Evolutionary conservation across 2,797 vertebrate genomes (phyloP).

Genomic region (Esox lucius): DNA sequence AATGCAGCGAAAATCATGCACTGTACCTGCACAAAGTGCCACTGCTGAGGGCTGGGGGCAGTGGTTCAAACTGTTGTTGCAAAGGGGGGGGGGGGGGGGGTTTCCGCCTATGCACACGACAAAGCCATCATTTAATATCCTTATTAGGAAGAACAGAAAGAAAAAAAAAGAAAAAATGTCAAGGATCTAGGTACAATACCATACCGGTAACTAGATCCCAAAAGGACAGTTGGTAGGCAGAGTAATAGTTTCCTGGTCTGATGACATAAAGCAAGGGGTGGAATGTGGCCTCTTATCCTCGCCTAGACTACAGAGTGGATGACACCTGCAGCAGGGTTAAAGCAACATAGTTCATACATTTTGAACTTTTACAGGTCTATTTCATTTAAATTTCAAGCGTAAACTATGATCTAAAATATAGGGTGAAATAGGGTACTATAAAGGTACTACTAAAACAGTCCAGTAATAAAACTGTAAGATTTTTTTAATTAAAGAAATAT

Average conservation of each 20-base stretch:
- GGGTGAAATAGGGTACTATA: neutral
- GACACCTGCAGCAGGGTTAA: neutral
- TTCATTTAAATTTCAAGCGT: neutral
- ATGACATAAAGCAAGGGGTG: neutral
- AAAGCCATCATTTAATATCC: neutral
- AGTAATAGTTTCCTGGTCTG: neutral
- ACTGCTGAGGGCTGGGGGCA: too few relatives aligned
- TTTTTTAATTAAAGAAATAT: neutral
- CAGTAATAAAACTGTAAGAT: neutral
- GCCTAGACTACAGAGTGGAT: neutral
- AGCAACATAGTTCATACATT: too few relatives aligned
- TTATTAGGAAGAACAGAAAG: neutral
- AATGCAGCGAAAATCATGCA: too few relatives aligned
- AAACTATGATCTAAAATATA: neutral
- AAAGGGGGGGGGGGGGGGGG: too few relatives aligned
- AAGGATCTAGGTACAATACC: constrained; percentile 5
- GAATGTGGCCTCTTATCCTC: constrained; percentile 3
- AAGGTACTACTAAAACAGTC: neutral
- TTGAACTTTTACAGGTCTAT: neutral
- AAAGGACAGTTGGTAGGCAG: constrained; percentile 1
- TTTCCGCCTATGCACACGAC: too few relatives aligned
- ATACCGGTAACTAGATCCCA: constrained; percentile 1
- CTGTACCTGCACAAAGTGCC: too few relatives aligned
- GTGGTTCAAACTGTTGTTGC: too few relatives aligned
- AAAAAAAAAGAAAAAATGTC: neutral